Conservation (phyloP, 2,113 vertebrate genomes). For the Steatornis caripensis region DNA sequence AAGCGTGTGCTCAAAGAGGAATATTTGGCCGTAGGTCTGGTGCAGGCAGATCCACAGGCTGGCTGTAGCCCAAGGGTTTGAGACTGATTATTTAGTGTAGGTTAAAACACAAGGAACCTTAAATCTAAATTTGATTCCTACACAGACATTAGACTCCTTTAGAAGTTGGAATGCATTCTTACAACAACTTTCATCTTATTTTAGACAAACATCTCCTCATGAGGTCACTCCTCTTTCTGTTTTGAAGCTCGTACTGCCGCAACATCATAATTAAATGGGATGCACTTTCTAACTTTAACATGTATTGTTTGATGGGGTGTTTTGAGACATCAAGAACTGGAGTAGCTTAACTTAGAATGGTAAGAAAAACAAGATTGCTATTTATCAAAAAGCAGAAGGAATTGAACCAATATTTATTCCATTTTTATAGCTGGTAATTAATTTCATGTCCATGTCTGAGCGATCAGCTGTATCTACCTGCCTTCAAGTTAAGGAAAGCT, state of each 20-base stretch:
- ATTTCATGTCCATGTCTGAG: neutral
- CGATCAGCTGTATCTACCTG: neutral
- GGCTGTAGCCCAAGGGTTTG: neutral
- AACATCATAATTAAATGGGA: constrained; percentile 59
- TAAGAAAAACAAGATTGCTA: neutral
- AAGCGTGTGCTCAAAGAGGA: accelerated
- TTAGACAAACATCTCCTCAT: constrained; percentile 14
- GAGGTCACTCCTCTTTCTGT: constrained; percentile 13
- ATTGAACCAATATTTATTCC: neutral
- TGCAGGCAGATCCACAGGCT: neutral
- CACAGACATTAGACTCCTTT: constrained; percentile 18
- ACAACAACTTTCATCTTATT: constrained; percentile 29
- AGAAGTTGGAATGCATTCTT: constrained; percentile 11
- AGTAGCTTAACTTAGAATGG: neutral
- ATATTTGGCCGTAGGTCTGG: neutral
- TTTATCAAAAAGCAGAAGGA: neutral
- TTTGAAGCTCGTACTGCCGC: neutral
- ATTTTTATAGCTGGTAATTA: neutral
- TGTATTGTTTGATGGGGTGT: constrained; percentile 11
- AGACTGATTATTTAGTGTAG: neutral
- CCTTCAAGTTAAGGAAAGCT: neutral
- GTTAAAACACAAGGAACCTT: neutral
- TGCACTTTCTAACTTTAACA: constrained; percentile 41
- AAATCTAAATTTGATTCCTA: constrained; percentile 24
- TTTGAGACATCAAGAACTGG: neutral